Base-by-base conservation (phyloP, 92 coral and sea anemone genomes). In the Porites lobata region DNA sequence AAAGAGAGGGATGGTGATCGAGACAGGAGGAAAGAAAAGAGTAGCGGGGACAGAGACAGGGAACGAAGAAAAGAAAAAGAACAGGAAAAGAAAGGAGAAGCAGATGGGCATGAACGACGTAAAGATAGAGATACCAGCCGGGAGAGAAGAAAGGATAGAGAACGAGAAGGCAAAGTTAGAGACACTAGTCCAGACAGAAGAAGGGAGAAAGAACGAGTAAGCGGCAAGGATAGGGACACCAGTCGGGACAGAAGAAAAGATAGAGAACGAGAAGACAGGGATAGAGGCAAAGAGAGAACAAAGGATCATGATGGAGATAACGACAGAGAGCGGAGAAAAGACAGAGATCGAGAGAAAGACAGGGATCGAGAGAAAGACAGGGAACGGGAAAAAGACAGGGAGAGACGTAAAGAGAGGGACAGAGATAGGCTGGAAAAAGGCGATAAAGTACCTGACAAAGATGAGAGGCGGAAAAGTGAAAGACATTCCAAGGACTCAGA, bases 381-480 rank as follows among this genome's bases (percentile, higher is more conserved):
- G 59, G 96, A 90, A 19, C 80, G 75, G 26, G 83, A 88, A 10
- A 88, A 82, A 66, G 93, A 86, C 18, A 75, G 87, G 22, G 87
- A 88, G 68, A 90, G 74, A 67, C 47, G 78, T 26, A 75, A 58
- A 69, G 90, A 69, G 59, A 86, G 73, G 38, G 90, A 86, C 22
- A 84, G 91, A 51, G 95, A 94, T 24, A 87, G 81, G 47, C 14
- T 56, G 86, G 90, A 80, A 19, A 81, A 53, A 75, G 80, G 74
- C 24, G 65, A 73, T 64, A 63, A 57, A 73, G 76, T 73, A 20
- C 64, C 76, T 78, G 87, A 68, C 9, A 87, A 72, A 66, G 91
- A 87, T 52, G 85, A 81, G 38, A 51, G 80, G 24, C 21, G 53
- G 54, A 80, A 73, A 75, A 70, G 87, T 69, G 91, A 87, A 13